Base-by-base conservation (phyloP, 1,140 invertebrate species). In the Vanessa atalanta region DNA sequence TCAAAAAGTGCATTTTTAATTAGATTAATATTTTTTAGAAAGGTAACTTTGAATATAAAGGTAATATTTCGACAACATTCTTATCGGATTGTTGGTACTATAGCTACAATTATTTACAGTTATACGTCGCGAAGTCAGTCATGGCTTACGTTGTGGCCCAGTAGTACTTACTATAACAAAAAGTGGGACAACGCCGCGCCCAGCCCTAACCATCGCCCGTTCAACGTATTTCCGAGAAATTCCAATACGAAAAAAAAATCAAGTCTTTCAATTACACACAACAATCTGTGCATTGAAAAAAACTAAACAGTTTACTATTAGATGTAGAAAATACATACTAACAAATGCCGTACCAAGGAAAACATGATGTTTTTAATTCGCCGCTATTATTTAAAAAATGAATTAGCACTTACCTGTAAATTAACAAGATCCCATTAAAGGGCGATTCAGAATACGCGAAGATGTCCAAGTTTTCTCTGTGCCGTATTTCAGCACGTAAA, bases 351-450 rank as follows among this genome's bases (percentile, higher is more conserved):
- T 0, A 43, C 55, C 6, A 13, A 60, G 31, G 43, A 31, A 70
- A 26, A 12, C 0, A 13, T 23, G 20, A 50, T 50, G n/a, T 47
- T 20, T 13, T 11, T 60, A 26, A 60, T 23, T 47, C 14, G 6
- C 47, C 16, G 37, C 37, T 65, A 47, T 16, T 48, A 48, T 48
- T 48, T 65, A 48, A 16, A 65, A 48, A 47, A 50, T 70, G 71
- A 53, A 20, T 65, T 72, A 60, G 37, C n/a, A 81, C 88, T 84
- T 83, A 92, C 90, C 88, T 92, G 82, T 85, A 82, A 75, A 85
- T 89, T 84, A 92, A 87, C 88, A 90, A 92, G 87, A 89, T 90
- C 90, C 88, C 90, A 92, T 92, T 87, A 89, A 90, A 83, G 80
- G 83, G 80, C 74, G 72, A 85, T 79, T 79, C 78, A 70, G 73